Conservation (phyloP, 2,888 invertebrate genomes). For the Orthosia gracilis region DNA sequence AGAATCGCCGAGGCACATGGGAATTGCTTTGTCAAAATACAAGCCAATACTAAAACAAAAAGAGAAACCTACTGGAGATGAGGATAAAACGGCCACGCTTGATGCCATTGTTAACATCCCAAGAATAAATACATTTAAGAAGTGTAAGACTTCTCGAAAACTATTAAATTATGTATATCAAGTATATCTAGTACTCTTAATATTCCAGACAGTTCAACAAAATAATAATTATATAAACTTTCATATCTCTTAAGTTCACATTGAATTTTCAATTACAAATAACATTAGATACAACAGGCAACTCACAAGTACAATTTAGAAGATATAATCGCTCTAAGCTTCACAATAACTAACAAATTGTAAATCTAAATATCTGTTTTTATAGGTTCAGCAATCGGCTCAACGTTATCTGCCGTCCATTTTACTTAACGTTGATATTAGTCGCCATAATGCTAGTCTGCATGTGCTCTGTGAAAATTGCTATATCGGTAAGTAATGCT, state of each 20-base stretch:
- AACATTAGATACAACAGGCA: background rate
- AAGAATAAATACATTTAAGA: background rate
- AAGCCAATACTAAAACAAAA: background rate
- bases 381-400: conserved; percentile 84
- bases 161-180: background rate
- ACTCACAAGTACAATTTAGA: conserved; percentile 5
- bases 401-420: conserved; percentile 83
- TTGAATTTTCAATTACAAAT: conserved; percentile 1
- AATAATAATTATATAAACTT: background rate
- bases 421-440: conserved; percentile 83
- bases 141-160: background rate
- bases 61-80: background rate
- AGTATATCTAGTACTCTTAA: background rate
- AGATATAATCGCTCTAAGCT: conserved; percentile 1
- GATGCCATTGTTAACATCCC: background rate
- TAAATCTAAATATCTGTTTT: conserved; percentile 45
- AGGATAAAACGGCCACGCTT: background rate
- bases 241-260: background rate
- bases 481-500: conserved; percentile 82
- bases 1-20: too few species aligned
- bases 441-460: conserved; percentile 84
- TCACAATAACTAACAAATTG: conserved; percentile 12
- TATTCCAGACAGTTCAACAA: background rate
- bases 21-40: too few species aligned
- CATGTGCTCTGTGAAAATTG: conserved; percentile 87